Base-by-base conservation (phyloP, 1,140 invertebrate genomes). In the Conopomorpha cramerella region DNA sequence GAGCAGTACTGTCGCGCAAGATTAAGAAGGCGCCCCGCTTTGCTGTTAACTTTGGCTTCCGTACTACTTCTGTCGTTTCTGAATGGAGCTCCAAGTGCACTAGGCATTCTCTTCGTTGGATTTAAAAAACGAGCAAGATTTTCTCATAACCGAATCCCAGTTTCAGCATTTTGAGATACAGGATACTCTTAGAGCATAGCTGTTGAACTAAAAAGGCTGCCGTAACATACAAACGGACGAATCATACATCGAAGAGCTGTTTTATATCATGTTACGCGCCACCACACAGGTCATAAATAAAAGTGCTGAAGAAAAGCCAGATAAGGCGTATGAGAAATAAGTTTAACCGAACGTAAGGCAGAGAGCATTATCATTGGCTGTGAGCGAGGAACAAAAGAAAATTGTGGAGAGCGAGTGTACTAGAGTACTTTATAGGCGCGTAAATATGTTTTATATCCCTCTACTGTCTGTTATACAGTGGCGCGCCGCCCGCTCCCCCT, bases 381-480 rank as follows among this genome's bases (percentile, higher is more conserved):
- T 52, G 54, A 66, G 67, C 59, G 42, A 55, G 62, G 71, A 76
- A 76, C 71, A 76, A 76, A 59, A 72, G 65, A 76, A 68, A 74
- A 74, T 70, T 60, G 65, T 68, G 54, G 66, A 68, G 64, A 70
- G 61, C 57, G 58, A 73, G 60, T 62, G 67, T 72, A 72, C 67
- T 61, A 71, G 65, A 72, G 67, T 72, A 71, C 70, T 74, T 74
- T 72, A 72, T 74, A 74, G 70, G 67, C 67, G 70, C 70, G 70
- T 74, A 74, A 74, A 74, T 74, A 74, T 74, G 70, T 72, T 74
- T 74, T 72, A 74, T 72, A 72, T 74, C 67, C 64, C 68, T 73
- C 66, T 65, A 72, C 55, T 74, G 67, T 68, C 67, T 74, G 70
- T 70, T 72, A 70, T 71, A 71, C 58, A 71, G 53, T 67, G 66